Evolutionary conservation across 2,113 vertebrate species (phyloP).

Genomic region (Alces alces): DNA sequence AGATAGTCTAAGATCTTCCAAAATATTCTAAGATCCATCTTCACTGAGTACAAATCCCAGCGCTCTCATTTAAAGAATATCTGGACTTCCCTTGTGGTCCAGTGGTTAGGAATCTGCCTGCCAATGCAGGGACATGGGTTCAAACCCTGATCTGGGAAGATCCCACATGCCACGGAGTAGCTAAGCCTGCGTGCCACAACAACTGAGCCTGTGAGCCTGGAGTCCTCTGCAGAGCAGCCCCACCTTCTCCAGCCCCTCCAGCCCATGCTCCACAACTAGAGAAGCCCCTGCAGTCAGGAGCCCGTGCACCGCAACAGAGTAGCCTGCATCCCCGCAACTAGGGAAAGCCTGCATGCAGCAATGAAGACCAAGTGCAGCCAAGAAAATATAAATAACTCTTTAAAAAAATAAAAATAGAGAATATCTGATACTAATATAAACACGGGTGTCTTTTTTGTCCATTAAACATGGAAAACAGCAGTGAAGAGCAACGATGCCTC

Average conservation of each 20-base stretch:
- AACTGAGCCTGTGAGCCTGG: not conserved
- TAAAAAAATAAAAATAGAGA: not conserved
- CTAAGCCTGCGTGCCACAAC: not conserved
- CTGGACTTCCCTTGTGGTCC: not conserved
- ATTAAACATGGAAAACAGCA: not conserved
- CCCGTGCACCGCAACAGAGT: rapidly evolving
- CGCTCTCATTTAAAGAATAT: not conserved
- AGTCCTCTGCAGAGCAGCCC: not conserved
- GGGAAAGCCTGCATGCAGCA: not conserved
- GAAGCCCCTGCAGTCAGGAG: not conserved
- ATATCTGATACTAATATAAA: not conserved
- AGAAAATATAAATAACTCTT: not conserved
- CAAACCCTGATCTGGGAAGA: not conserved
- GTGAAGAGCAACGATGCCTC: not conserved
- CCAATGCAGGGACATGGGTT: not conserved
- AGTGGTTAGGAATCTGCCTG: not conserved
- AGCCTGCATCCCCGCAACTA: too few relatives aligned
- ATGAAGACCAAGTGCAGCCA: not conserved
- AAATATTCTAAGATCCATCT: not conserved
- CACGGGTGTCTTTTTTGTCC: not conserved
- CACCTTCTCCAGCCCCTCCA: not conserved
- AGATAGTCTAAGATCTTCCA: not conserved
- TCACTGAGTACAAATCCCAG: not conserved
- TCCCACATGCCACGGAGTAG: not conserved
- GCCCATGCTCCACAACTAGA: not conserved